These are phyloP conservation scores for Mythimna loreyi DNA, from an alignment of 2,888 invertebrate genomes.

Conservation along the genomic window DNA sequence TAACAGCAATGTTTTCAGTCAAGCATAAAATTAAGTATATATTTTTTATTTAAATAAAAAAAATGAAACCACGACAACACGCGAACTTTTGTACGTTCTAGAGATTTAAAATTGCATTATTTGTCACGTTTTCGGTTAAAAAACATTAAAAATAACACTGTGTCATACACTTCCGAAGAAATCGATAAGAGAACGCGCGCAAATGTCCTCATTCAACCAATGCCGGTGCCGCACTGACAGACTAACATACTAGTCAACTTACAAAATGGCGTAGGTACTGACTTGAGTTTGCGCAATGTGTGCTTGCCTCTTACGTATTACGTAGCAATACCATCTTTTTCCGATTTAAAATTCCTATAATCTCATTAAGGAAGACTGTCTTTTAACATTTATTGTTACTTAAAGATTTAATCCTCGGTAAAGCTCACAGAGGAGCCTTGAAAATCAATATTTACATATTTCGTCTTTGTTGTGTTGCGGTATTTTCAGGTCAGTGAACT, in stretches of 20 bases:
- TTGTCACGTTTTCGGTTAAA: conserved; percentile 76
- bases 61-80: conserved; percentile 75
- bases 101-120: conserved; percentile 70
- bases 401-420: not conserved
- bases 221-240: conserved; percentile 81
- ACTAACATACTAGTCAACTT: conserved; percentile 69
- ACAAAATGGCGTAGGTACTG: conserved; percentile 75
- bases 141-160: conserved; percentile 84
- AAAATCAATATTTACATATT: conserved; percentile 65
- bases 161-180: conserved; percentile 64
- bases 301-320: conserved; percentile 39
- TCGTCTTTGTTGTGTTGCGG: conserved; percentile 60
- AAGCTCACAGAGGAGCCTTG: conserved; percentile 20
- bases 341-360: conserved; percentile 30
- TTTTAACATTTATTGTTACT: not conserved
- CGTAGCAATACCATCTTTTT: conserved; percentile 35
- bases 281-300: conserved; percentile 80
- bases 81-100: conserved; percentile 62
- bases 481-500: conserved; percentile 59
- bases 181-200: conserved; percentile 76
- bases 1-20: conserved; percentile 64
- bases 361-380: conserved; percentile 8
- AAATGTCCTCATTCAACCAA: conserved; percentile 67
- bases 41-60: conserved; percentile 37
- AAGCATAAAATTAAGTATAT: conserved; percentile 62